Evolutionary conservation across 1,140 invertebrate species (phyloP).

Genomic region (Drosophila repleta): DNA sequence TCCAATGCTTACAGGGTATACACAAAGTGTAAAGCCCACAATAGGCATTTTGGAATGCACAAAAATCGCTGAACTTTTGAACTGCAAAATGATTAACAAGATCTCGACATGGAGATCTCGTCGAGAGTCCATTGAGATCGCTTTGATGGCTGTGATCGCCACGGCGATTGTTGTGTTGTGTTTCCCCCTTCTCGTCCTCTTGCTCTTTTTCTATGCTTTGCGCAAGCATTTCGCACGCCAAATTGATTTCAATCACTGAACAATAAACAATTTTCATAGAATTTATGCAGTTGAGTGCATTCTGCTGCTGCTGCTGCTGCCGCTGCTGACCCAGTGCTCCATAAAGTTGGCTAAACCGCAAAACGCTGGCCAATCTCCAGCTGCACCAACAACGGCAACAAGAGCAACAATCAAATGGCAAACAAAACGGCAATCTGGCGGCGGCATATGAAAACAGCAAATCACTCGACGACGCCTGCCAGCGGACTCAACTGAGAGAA

Average conservation of each 20-base stretch:
- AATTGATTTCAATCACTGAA: constrained; percentile 76
- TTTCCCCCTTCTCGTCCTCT: neutral
- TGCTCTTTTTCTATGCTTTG: neutral
- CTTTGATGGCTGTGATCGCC: constrained; percentile 16
- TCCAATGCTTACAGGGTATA: too few relatives aligned
- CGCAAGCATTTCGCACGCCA: constrained; percentile 47
- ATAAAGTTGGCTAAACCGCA: constrained; percentile 10
- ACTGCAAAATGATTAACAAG: constrained; percentile 36
- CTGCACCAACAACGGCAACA: constrained; percentile 8
- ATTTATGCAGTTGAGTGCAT: constrained; percentile 67
- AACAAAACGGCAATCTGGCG: constrained; percentile 56
- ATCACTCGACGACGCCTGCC: constrained; percentile 61
- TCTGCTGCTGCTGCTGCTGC: constrained; percentile 5
- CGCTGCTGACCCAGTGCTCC: constrained; percentile 43
- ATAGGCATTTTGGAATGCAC: too few relatives aligned
- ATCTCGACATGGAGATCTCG: constrained; percentile 24
- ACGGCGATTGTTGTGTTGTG: neutral
- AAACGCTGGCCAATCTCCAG: constrained; percentile 34
- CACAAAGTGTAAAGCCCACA: too few relatives aligned
- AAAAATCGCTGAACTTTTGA: constrained; percentile 60
- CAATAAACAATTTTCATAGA: constrained; percentile 75
- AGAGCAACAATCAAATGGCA: constrained; percentile 33
- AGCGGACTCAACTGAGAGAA: constrained; percentile 56
- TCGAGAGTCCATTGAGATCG: constrained; percentile 23
- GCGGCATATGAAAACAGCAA: constrained; percentile 53